These are phyloP conservation scores for Bombus ignitus DNA, from an alignment of 1,140 invertebrate genomes.

Conservation along the genomic window DNA sequence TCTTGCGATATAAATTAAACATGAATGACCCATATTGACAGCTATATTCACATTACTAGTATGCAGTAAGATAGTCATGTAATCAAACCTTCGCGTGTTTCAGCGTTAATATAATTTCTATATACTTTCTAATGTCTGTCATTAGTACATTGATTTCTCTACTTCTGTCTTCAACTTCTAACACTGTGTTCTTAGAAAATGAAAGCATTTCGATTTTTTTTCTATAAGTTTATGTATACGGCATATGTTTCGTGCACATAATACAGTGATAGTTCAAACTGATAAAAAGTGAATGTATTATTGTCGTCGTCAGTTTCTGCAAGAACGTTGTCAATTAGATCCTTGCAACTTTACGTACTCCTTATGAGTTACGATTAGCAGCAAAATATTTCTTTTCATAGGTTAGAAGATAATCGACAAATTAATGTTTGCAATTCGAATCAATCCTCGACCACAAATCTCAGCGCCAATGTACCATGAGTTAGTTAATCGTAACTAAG, in stretches of 20 bases:
- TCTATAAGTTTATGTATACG: background rate
- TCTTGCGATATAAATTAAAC: background rate
- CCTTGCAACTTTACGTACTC: background rate
- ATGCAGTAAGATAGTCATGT: constrained; percentile 4
- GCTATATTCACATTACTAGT: constrained; percentile 18
- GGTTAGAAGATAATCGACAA: background rate
- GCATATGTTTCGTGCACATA: constrained; percentile 43
- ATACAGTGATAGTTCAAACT: background rate
- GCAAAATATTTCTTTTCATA: constrained; percentile 17
- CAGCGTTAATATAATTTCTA: background rate
- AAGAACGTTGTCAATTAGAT: background rate
- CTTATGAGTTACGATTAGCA: background rate
- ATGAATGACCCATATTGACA: constrained; percentile 13
- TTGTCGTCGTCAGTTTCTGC: background rate
- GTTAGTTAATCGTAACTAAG: constrained; percentile 64
- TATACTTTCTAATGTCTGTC: background rate
- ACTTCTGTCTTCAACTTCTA: background rate
- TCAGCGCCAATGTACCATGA: background rate
- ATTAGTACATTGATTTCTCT: background rate
- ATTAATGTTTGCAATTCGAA: background rate
- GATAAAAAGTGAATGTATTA: constrained; percentile 49
- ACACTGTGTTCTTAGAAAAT: background rate
- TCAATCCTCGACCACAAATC: constrained; percentile 8
- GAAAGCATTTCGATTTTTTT: background rate
- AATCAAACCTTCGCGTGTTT: background rate